These are phyloP conservation scores for Plotosus lineatus DNA, from an alignment of 2,113 vertebrate genomes.

Conservation along the genomic window DNA sequence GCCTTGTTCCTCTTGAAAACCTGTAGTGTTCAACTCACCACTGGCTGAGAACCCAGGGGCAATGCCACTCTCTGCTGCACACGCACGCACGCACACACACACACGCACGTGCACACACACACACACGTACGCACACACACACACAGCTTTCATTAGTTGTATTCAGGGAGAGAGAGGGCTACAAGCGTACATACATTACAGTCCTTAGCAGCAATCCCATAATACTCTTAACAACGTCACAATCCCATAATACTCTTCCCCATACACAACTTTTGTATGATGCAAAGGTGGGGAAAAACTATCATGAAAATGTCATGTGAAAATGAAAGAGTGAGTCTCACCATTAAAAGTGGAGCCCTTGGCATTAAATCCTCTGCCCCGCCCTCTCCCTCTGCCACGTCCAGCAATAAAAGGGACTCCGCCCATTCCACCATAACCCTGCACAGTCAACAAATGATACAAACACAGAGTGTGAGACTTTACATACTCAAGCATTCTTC, in stretches of 20 bases:
- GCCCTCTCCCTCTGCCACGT: slow-evolving; percentile 47
- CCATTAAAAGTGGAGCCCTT: slow-evolving; percentile 31
- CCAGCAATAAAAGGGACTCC: slow-evolving; percentile 22
- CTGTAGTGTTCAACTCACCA: background rate
- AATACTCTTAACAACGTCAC: too few relatives aligned
- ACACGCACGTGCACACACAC: background rate
- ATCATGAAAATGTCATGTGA: too few relatives aligned
- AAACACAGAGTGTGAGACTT: background rate
- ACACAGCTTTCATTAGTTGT: background rate
- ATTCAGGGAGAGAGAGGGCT: background rate
- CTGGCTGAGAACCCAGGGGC: background rate
- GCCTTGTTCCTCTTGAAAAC: slow-evolving; percentile 3
- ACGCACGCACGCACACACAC: background rate
- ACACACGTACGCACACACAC: background rate
- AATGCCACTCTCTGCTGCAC: background rate
- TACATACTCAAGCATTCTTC: background rate
- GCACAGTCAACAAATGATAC: background rate
- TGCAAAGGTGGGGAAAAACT: background rate
- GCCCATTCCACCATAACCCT: slow-evolving; percentile 39
- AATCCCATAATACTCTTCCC: background rate
- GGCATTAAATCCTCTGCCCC: slow-evolving; percentile 42
- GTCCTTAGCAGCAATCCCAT: background rate
- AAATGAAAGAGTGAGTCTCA: too few relatives aligned
- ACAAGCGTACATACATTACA: background rate
- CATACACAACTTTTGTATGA: background rate